phyloP scores from a whole-genome alignment of 1,140 invertebrate genomes.

The Drusus annulatus region DNA sequence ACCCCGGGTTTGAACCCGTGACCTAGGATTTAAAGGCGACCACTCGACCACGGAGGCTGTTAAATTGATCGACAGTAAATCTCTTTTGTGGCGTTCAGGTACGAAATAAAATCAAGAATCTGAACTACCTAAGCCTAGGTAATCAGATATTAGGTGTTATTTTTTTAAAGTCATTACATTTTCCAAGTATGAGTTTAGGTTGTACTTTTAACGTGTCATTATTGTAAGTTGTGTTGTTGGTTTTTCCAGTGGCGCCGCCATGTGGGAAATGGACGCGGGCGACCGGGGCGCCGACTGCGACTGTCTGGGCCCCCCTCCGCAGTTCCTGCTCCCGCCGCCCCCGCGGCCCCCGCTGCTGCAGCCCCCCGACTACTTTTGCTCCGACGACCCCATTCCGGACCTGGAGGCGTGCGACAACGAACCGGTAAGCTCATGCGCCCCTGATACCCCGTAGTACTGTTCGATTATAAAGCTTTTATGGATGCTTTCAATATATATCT shows the following conservation, averaged over 20 bases:
- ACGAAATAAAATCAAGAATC: no score
- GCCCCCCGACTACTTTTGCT: constrained; percentile 69
- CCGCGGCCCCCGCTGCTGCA: constrained; percentile 73
- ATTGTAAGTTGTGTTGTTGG: neutral
- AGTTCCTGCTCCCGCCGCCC: constrained; percentile 74
- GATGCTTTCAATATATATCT: no score
- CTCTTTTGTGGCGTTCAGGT: no score
- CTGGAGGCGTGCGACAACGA: constrained; percentile 71
- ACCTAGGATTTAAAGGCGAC: no score
- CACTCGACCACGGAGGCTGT: no score
- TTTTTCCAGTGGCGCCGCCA: constrained; percentile 45
- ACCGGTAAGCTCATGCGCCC: constrained; percentile 68
- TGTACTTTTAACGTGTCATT: neutral
- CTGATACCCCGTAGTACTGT: neutral
- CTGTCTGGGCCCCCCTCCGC: constrained; percentile 73
- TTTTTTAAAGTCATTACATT: no score
- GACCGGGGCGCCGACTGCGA: constrained; percentile 68
- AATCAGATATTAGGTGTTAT: no score
- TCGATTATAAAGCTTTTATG: no score
- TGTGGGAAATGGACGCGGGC: constrained; percentile 56
- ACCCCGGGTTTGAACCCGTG: no score
- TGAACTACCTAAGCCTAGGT: no score
- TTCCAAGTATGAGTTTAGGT: neutral
- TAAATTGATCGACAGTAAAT: no score
- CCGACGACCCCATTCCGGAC: constrained; percentile 69